phyloP scores from a whole-genome alignment of 2,797 vertebrate species.

The Euthynnus affinis region DNA sequence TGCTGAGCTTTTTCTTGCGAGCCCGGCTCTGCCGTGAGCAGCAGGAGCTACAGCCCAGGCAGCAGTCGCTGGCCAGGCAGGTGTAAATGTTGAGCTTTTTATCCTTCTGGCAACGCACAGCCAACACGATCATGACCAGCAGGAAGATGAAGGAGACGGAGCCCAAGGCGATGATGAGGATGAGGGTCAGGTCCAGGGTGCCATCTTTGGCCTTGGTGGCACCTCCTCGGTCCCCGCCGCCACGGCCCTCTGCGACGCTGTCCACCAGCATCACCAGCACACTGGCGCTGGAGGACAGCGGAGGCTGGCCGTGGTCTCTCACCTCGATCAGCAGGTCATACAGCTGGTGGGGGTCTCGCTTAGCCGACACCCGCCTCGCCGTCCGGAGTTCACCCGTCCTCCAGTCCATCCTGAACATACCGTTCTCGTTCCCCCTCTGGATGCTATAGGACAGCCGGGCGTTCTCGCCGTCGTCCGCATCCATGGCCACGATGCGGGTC shows the following conservation, averaged over 20 bases:
- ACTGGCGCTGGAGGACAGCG: constrained; percentile 93
- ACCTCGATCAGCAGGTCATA: constrained; percentile 96
- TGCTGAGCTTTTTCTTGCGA: constrained; percentile 98
- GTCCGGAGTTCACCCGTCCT: constrained; percentile 95
- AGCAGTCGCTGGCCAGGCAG: constrained; percentile 93
- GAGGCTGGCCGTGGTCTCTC: constrained; percentile 96
- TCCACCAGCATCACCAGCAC: constrained; percentile 93
- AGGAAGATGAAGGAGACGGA: constrained; percentile 97
- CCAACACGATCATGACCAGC: constrained; percentile 98
- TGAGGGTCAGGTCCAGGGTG: constrained; percentile 94
- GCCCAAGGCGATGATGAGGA: constrained; percentile 96
- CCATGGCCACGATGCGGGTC: constrained; percentile 93
- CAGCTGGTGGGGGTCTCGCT: constrained; percentile 92
- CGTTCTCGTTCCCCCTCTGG: constrained; percentile 94
- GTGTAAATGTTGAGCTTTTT: constrained; percentile 96
- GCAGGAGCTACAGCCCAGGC: constrained; percentile 91
- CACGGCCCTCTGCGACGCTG: constrained; percentile 86
- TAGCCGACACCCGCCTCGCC: constrained; percentile 89
- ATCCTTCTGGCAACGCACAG: constrained; percentile 97
- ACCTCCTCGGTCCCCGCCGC: constrained; percentile 78
- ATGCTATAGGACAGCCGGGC: constrained; percentile 96
- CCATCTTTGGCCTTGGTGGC: constrained; percentile 87
- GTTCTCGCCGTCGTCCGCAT: constrained; percentile 95
- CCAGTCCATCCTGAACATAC: constrained; percentile 97
- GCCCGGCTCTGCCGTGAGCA: constrained; percentile 92